A percentile compares a stretch with the other conserved stretches of the same genome.
These are phyloP conservation scores for Tringa solitaria DNA, from an alignment of 2,113 vertebrate genomes.

Conservation along the genomic window DNA sequence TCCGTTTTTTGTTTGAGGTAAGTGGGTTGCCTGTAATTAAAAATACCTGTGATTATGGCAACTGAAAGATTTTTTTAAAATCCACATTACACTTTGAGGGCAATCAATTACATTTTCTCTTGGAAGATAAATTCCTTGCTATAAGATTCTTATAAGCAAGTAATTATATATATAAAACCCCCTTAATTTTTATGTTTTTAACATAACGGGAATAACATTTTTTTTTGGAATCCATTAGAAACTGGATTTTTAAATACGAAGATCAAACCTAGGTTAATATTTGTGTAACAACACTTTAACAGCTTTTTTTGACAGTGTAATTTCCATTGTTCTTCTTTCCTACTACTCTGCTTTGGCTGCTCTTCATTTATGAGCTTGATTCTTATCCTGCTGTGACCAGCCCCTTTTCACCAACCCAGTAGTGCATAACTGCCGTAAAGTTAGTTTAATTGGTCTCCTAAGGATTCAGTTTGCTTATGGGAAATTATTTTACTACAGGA, in stretches of 20 bases:
- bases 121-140: background rate
- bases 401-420: background rate
- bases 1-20: background rate
- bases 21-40: background rate
- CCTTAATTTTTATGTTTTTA: background rate
- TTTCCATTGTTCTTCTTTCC: background rate
- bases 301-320: background rate
- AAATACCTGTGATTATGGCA: background rate
- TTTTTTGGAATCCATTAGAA: background rate
- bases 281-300: background rate
- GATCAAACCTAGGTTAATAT: background rate
- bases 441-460: constrained; percentile 26
- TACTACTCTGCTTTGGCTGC: background rate
- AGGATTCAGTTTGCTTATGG: background rate
- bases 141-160: background rate
- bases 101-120: background rate
- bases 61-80: background rate
- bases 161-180: background rate
- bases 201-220: background rate
- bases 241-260: background rate
- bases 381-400: background rate
- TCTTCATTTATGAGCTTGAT: background rate
- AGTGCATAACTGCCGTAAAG: background rate
- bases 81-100: background rate
- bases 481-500: background rate